These are phyloP conservation scores for Anarrhichthys ocellatus DNA, from an alignment of 2,113 vertebrate species.

Conservation along the genomic window DNA sequence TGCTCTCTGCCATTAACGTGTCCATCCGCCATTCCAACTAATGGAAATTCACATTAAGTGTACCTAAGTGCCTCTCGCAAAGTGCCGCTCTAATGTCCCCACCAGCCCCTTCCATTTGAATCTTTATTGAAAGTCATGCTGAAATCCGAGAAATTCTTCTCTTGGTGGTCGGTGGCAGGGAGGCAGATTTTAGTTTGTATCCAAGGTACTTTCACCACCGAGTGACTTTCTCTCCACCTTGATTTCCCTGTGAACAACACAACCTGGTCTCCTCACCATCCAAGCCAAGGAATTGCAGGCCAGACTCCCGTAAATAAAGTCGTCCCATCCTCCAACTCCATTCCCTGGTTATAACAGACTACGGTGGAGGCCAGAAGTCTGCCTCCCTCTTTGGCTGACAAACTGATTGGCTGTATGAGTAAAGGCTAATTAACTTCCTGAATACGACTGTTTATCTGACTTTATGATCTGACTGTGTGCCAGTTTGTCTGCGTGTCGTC, in stretches of 20 bases:
- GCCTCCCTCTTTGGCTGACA: constrained; percentile 58
- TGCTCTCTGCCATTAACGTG: constrained; percentile 38
- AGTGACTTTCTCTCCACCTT: constrained; percentile 25
- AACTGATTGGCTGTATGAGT: constrained; percentile 61
- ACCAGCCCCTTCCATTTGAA: constrained; percentile 42
- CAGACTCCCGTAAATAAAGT: constrained; percentile 52
- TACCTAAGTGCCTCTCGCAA: constrained; percentile 52
- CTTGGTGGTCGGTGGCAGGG: constrained; percentile 13
- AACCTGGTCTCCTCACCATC: constrained; percentile 16
- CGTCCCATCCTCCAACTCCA: constrained; percentile 14
- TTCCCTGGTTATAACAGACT: constrained; percentile 48
- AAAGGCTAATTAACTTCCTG: constrained; percentile 72
- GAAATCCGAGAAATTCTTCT: constrained; percentile 45
- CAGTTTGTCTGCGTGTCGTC: constrained; percentile 45
- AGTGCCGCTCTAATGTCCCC: constrained; percentile 42
- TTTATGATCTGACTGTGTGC: constrained; percentile 67
- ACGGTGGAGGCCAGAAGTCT: constrained; percentile 42
- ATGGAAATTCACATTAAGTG: constrained; percentile 64
- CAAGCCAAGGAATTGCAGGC: constrained; percentile 25
- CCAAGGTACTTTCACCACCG: constrained; percentile 54
- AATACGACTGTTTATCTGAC: constrained; percentile 76
- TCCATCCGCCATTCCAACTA: constrained; percentile 52
- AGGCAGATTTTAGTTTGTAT: constrained; percentile 50
- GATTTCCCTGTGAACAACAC: constrained; percentile 44
- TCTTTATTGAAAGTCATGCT: constrained; percentile 53